Evolutionary conservation across 2,113 vertebrate species (phyloP).

Genomic region (Mesoclemmys tuberculata): DNA sequence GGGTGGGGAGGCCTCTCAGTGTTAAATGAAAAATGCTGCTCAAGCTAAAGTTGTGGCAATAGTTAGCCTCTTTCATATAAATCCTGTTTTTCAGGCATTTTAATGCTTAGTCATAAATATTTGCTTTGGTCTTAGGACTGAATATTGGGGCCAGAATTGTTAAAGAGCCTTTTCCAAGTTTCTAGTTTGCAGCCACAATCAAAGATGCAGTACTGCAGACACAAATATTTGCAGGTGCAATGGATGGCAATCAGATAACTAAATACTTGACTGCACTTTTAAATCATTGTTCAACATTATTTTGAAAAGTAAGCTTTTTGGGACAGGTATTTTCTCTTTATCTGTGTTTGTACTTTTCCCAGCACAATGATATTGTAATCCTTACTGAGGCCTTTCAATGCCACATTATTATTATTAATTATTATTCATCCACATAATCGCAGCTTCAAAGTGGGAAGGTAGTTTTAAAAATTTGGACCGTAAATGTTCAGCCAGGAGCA

Average conservation of each 20-base stretch:
- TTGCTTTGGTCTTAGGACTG: not conserved
- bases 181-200: rapidly evolving
- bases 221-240: not conserved
- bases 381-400: not conserved
- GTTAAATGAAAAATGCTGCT: not conserved
- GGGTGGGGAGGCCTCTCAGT: not conserved
- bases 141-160: not conserved
- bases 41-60: not conserved
- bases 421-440: not conserved
- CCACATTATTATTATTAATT: too few relatives aligned
- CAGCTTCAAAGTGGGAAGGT: not conserved
- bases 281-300: not conserved
- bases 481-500: not conserved
- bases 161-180: not conserved
- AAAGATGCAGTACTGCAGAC: not conserved
- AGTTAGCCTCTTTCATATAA: not conserved
- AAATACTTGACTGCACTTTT: not conserved
- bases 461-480: not conserved
- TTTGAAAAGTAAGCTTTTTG: not conserved
- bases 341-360: not conserved
- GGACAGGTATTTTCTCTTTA: not conserved
- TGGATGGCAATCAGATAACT: not conserved
- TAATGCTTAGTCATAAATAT: not conserved
- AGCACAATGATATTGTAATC: not conserved
- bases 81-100: not conserved